Evolutionary conservation across 1,140 invertebrate species (phyloP), one percentile per base, ranked within the genome.

Genomic region (Agrilus planipennis): DNA sequence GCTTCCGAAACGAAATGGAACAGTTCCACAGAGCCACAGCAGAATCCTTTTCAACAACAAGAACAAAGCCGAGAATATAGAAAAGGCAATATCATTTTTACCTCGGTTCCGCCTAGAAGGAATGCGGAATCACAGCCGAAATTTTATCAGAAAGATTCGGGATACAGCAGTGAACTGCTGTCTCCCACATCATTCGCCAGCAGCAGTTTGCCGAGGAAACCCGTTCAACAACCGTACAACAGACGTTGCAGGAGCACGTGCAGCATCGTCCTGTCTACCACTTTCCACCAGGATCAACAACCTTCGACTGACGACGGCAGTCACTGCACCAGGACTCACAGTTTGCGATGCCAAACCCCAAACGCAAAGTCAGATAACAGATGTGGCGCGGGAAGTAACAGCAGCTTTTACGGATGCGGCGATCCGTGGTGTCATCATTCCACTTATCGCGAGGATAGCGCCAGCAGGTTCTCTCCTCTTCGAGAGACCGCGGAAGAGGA

Each of bases 171-270:
- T 35, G 69, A 68, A 39, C 53, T 63, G 28, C 44, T 63, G 10
- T 62, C 62, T 0, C 58, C 63, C 1, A 60, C 51, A 19, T 61
- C 65, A 0, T 61, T 58, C n/a, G 55, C 51, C 2, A 32, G 42
- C 17, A 23, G 19, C 12, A 60, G 54, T 41, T 37, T 60, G 7
- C 57, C 58, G 0, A 52, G 62, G 15, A 44, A 57, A 22, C 34
- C 54, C 0, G 44, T 60, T 1, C 15, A 3, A 18, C 63, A 66
- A n/a, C 60, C 63, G 0, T 59, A 53, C 34, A 54, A 58, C 35
- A 56, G 48, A 17, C 60, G 61, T 38, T 81, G 77, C 43, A 73
- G 69, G 31, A 82, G 77, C 55, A 80, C 78, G 0, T 81, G 75
- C 50, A 81, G 71, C 50, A 81, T 81, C 25, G 67, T 76, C 6